Evolutionary conservation across 2,888 invertebrate genomes (phyloP).

Genomic region (Yponomeuta cagnagella): DNA sequence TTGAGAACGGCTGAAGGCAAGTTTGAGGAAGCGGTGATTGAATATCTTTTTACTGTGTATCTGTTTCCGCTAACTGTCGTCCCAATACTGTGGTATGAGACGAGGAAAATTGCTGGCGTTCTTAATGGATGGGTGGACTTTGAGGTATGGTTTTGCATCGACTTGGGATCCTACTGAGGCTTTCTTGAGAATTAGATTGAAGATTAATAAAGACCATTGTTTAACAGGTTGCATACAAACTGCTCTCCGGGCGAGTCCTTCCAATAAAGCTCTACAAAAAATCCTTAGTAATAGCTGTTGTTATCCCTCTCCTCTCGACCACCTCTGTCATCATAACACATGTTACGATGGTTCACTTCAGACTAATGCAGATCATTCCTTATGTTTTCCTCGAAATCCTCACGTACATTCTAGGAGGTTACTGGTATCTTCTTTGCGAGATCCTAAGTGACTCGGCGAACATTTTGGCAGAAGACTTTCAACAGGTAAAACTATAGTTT

Average conservation of each 20-base stretch:
- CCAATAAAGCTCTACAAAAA: constrained; percentile 76
- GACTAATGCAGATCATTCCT: constrained; percentile 78
- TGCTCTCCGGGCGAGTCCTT: constrained; percentile 74
- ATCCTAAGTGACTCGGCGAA: constrained; percentile 79
- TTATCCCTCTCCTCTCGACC: constrained; percentile 77
- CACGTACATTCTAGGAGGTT: constrained; percentile 81
- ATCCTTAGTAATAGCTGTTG: constrained; percentile 72
- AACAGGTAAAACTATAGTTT: constrained; percentile 54
- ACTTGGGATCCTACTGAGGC: neutral
- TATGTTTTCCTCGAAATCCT: constrained; percentile 82
- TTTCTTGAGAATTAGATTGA: too few species aligned
- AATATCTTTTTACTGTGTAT: constrained; percentile 84
- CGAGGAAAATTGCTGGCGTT: constrained; percentile 76
- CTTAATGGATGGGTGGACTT: constrained; percentile 81
- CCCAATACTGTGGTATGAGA: constrained; percentile 81
- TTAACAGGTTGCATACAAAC: constrained; percentile 75
- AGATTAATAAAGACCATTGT: too few species aligned
- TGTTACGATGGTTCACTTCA: constrained; percentile 81
- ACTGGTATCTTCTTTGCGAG: constrained; percentile 83
- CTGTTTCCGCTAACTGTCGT: constrained; percentile 78
- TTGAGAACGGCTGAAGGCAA: constrained; percentile 78
- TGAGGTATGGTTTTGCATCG: constrained; percentile 61
- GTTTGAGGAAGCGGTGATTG: constrained; percentile 85
- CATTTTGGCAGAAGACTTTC: constrained; percentile 81
- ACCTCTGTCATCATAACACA: constrained; percentile 81